Conservation (phyloP, 2,113 vertebrate species). For the Myxocyprinus asiaticus region DNA sequence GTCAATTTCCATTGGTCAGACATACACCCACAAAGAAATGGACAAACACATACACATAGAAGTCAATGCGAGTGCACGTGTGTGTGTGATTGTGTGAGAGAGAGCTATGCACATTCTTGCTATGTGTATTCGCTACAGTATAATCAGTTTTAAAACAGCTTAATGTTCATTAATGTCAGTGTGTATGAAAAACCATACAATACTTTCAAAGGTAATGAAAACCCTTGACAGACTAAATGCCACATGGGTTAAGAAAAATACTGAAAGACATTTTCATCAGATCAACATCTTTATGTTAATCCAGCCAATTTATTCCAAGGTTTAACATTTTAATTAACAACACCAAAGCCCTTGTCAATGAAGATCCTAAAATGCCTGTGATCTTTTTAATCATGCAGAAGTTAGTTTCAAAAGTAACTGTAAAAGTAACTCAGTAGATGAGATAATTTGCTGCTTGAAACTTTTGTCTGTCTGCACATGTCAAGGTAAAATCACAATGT, state of each 20-base stretch:
- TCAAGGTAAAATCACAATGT: neutral
- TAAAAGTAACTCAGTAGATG: too few species aligned
- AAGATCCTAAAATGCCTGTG: neutral
- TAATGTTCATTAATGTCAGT: neutral
- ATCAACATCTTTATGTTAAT: neutral
- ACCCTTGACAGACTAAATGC: neutral
- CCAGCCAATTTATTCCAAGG: neutral
- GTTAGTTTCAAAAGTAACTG: too few species aligned
- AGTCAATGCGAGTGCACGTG: too few species aligned
- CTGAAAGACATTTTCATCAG: conserved; percentile 1
- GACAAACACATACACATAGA: too few species aligned
- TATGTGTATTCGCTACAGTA: too few species aligned
- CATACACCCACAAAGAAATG: too few species aligned
- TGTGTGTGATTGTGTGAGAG: neutral
- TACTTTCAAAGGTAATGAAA: neutral
- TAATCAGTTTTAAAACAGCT: too few species aligned
- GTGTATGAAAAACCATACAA: neutral
- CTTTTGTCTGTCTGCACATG: neutral
- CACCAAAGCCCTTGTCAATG: neutral
- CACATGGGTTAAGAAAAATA: neutral
- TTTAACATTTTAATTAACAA: neutral
- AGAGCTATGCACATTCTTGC: neutral
- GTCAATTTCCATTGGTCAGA: too few species aligned
- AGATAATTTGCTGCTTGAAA: neutral
- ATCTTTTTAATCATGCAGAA: neutral